phyloP scores from a whole-genome alignment of 2,797 vertebrate species.

The Coilia nasus region DNA sequence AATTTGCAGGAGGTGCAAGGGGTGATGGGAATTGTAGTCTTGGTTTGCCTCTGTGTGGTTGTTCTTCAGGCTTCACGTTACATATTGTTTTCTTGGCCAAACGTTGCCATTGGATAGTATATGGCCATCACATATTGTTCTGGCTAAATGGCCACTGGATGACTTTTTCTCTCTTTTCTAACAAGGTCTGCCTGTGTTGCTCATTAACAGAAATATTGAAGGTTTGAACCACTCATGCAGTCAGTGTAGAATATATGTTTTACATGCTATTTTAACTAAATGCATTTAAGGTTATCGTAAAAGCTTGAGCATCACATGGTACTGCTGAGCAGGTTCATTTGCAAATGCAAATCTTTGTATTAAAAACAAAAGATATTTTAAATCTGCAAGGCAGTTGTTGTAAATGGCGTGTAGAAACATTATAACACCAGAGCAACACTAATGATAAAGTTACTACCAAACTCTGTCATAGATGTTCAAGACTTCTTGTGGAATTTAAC shows the following conservation, averaged over 20 bases:
- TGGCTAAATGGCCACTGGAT: neutral
- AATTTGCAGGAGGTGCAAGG: conserved; percentile 14
- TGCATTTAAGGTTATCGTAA: neutral
- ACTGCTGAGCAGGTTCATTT: conserved; percentile 22
- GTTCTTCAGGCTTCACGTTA: neutral
- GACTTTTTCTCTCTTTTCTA: neutral
- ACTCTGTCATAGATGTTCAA: neutral
- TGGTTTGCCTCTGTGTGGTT: neutral
- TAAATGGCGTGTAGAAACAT: neutral
- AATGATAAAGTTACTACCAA: conserved; percentile 13
- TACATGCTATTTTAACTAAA: neutral
- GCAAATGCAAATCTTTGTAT: neutral
- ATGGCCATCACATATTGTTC: no score
- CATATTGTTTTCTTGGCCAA: neutral
- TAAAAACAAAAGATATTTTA: neutral
- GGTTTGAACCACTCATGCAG: conserved; percentile 17
- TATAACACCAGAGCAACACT: conserved; percentile 1
- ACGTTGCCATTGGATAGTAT: no score
- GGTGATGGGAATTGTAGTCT: neutral
- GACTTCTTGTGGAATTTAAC: conserved; percentile 15
- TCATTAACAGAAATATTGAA: conserved; percentile 20
- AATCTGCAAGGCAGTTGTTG: neutral
- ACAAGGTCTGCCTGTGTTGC: conserved; percentile 15
- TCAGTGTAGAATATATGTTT: neutral
- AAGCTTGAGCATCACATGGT: neutral